Evolutionary conservation across 2,888 invertebrate species (phyloP).

Genomic region (Acrobasis consociella): DNA sequence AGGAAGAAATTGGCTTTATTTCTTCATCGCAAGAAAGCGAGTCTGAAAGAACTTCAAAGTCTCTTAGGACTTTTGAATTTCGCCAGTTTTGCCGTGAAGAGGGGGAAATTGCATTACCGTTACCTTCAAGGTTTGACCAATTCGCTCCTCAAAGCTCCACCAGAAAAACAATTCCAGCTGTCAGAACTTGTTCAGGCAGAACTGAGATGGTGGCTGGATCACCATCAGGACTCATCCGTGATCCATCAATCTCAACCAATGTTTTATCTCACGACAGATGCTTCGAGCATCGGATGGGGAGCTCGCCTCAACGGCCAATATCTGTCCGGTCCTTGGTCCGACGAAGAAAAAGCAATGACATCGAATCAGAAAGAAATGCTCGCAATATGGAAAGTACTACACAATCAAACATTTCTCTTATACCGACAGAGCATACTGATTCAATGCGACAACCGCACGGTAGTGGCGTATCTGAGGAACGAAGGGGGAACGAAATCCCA

Average conservation of each 20-base stretch:
- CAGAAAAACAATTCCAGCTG: background rate
- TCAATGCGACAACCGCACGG: constrained; percentile 36
- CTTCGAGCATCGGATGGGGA: constrained; percentile 31
- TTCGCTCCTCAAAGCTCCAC: background rate
- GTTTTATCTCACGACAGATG: constrained; percentile 28
- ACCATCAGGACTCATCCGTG: too few relatives aligned
- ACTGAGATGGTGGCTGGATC: too few relatives aligned
- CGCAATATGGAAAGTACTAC: constrained; percentile 21
- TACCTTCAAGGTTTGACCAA: background rate
- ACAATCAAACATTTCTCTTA: background rate
- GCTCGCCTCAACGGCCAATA: constrained; percentile 28
- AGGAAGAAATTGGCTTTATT: background rate
- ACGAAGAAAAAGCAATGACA: constrained; percentile 25
- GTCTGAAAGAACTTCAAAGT: constrained; percentile 2
- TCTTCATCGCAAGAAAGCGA: background rate
- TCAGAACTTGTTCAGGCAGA: background rate
- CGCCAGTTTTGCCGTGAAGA: background rate
- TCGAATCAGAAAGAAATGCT: constrained; percentile 35
- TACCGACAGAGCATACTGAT: constrained; percentile 14
- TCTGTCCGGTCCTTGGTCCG: constrained; percentile 26
- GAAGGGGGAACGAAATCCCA: constrained; percentile 36
- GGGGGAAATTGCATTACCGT: background rate
- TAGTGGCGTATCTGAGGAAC: constrained; percentile 34
- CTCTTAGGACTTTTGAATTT: background rate
- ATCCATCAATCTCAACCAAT: constrained; percentile 19